Evolutionary conservation across 2,888 invertebrate species (phyloP).

Genomic region (Lathronympha strigana): DNA sequence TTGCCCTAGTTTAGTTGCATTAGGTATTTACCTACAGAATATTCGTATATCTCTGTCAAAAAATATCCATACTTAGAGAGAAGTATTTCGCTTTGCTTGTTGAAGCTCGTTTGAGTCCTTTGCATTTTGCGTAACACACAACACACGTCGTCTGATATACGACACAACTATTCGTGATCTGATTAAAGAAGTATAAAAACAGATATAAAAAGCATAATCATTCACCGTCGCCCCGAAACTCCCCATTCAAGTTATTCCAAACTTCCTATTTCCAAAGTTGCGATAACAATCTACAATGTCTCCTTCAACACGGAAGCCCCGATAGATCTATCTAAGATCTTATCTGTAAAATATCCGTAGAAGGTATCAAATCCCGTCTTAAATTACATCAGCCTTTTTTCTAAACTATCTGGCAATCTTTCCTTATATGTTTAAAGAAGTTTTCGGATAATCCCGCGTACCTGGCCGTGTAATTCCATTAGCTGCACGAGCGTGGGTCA

Average conservation of each 20-base stretch:
- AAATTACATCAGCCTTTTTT: slow-evolving; percentile 19
- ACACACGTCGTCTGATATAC: background rate
- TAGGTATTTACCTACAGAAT: too few species aligned
- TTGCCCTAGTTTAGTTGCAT: too few species aligned
- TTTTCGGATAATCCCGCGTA: slow-evolving; percentile 18
- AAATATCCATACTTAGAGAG: too few species aligned
- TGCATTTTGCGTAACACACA: too few species aligned
- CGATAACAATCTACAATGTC: slow-evolving; percentile 16
- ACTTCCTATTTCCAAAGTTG: slow-evolving; percentile 9
- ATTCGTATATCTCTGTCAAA: too few species aligned
- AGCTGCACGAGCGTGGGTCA: background rate
- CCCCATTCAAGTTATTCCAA: slow-evolving; percentile 3
- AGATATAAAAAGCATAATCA: slow-evolving; percentile 3
- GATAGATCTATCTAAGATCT: slow-evolving; percentile 13
- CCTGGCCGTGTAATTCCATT: background rate
- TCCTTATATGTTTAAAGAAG: background rate
- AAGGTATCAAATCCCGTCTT: slow-evolving; percentile 12
- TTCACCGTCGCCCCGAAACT: background rate
- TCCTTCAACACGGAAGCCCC: slow-evolving; percentile 17
- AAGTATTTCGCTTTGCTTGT: too few species aligned
- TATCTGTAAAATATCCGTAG: slow-evolving; percentile 11
- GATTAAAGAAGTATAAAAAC: too few species aligned
- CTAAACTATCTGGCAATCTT: background rate
- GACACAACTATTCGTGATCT: background rate
- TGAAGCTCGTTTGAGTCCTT: too few species aligned